Evolutionary conservation across 1,140 invertebrate species (phyloP).

Genomic region (Scaptodrosophila lebanonensis): DNA sequence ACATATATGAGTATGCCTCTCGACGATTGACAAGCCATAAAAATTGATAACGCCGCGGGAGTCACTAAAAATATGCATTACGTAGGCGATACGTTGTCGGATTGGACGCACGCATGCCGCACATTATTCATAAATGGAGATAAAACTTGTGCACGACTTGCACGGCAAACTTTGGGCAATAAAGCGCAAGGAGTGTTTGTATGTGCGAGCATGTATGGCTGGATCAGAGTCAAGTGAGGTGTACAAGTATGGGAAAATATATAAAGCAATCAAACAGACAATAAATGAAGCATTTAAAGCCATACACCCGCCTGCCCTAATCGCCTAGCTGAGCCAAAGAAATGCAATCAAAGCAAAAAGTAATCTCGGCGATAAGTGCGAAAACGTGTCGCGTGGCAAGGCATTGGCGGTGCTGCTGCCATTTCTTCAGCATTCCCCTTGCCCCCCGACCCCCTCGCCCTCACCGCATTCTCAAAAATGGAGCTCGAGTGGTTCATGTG

Average conservation of each 20-base stretch:
- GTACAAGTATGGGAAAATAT: conserved; percentile 59
- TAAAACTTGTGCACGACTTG: conserved; percentile 50
- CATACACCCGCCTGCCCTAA: conserved; percentile 15
- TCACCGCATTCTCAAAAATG: too few species aligned
- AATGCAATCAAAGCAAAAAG: conserved; percentile 70
- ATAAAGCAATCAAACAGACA: conserved; percentile 27
- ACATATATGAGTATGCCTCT: too few species aligned
- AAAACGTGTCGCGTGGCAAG: conserved; percentile 64
- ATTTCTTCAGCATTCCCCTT: too few species aligned
- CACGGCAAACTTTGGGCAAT: conserved; percentile 50
- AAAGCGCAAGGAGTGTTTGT: conserved; percentile 23
- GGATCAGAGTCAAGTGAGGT: conserved; percentile 2
- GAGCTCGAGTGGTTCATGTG: too few species aligned
- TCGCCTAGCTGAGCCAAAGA: too few species aligned
- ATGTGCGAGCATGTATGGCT: conserved; percentile 13
- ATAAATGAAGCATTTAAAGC: conserved; percentile 28
- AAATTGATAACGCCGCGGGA: conserved; percentile 23
- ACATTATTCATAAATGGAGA: conserved; percentile 65
- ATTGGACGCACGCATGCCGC: conserved; percentile 50
- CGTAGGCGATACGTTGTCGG: conserved; percentile 44
- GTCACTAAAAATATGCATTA: conserved; percentile 28
- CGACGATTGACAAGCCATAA: conserved; percentile 56
- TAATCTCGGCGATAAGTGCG: conserved; percentile 71
- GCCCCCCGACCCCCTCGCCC: too few species aligned
- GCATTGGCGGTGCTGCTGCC: not conserved